Evolutionary conservation across 2,113 vertebrate species (phyloP).

Genomic region (Stomatorhinus ivindoensis): DNA sequence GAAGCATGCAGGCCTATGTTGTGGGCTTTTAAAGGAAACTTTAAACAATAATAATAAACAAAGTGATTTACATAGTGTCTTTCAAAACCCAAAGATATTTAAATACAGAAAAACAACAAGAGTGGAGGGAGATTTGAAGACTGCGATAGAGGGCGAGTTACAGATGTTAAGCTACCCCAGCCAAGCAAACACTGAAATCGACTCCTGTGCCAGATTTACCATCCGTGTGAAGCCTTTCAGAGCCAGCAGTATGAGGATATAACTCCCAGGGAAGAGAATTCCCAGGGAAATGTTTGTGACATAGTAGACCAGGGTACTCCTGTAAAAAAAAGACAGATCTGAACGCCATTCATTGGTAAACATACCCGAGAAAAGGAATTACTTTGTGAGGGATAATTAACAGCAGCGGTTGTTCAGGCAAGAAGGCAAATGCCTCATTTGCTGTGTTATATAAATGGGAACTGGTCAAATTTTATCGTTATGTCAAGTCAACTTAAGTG

Average conservation of each 20-base stretch:
- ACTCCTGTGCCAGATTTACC: conserved; percentile 19
- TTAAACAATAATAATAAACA: background rate
- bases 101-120: background rate
- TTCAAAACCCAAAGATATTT: background rate
- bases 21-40: background rate
- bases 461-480: background rate
- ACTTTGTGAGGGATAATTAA: background rate
- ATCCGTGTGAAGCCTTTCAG: conserved; percentile 31
- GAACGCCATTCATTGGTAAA: background rate
- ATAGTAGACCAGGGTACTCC: conserved; percentile 40
- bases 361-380: background rate
- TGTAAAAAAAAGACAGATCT: conserved; percentile 7
- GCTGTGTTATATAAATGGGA: background rate
- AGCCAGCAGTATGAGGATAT: conserved; percentile 31
- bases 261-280: conserved; percentile 12
- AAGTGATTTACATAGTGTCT: background rate
- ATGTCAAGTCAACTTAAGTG: background rate
- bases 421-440: background rate
- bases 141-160: background rate
- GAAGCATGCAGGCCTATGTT: background rate
- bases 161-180: background rate
- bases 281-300: conserved; percentile 30
- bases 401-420: background rate
- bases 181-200: background rate
- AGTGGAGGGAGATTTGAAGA: background rate